Evolutionary conservation across 2,113 vertebrate species (phyloP).

Genomic region (Xenopus borealis): DNA sequence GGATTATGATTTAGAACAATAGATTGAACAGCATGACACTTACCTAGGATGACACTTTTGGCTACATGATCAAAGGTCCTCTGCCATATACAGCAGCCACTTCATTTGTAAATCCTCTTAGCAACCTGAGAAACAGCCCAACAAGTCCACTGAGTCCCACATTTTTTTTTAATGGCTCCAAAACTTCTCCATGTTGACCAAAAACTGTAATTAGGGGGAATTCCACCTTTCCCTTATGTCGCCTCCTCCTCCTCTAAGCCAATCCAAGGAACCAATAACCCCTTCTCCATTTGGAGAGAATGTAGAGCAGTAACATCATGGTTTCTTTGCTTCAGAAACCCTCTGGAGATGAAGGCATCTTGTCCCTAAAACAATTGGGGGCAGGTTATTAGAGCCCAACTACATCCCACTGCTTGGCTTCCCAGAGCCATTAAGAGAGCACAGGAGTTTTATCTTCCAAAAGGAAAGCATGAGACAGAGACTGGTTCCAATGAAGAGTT

Average conservation of each 20-base stretch:
- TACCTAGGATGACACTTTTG: conserved; percentile 40
- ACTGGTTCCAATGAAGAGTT: conserved; percentile 24
- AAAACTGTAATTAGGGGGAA: neutral
- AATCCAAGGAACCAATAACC: conserved; percentile 32
- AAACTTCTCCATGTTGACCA: conserved; percentile 33
- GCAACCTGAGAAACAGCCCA: conserved; percentile 25
- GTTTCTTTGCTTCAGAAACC: conserved; percentile 32
- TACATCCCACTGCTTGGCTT: conserved; percentile 8
- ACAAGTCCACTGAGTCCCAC: conserved; percentile 27
- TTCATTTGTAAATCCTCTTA: conserved; percentile 31
- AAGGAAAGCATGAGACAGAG: neutral
- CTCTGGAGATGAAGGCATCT: conserved; percentile 31
- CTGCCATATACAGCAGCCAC: conserved; percentile 21
- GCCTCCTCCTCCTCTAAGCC: neutral
- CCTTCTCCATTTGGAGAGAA: conserved; percentile 34
- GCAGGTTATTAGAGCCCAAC: conserved; percentile 21
- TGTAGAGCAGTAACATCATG: conserved; percentile 38
- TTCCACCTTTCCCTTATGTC: neutral
- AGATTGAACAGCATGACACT: conserved; percentile 15
- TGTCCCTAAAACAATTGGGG: conserved; percentile 21
- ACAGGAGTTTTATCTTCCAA: neutral
- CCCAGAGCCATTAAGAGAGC: conserved; percentile 17
- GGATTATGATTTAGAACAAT: conserved; percentile 10
- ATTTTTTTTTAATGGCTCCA: conserved; percentile 21
- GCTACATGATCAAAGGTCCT: conserved; percentile 39